Percentiles rank a stretch among this genome's conserved stretches.
Conservation (phyloP, 2,113 vertebrate species). For the Daphoenositta chrysoptera region DNA sequence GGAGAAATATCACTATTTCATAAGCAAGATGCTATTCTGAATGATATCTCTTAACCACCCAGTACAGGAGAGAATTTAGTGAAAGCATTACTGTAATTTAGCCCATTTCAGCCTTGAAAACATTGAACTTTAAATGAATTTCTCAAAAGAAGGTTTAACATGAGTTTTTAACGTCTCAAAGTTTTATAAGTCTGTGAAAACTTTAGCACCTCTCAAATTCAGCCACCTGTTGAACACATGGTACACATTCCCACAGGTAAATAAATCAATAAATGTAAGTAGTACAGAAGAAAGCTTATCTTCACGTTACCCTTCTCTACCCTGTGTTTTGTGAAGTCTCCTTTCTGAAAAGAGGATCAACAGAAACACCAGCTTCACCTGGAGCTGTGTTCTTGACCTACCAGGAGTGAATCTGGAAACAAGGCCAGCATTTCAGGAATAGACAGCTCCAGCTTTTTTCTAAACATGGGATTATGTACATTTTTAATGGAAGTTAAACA, state of each 20-base stretch:
- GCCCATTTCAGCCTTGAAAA: background rate
- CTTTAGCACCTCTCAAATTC: background rate
- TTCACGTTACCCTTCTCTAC: background rate
- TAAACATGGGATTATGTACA: accelerated
- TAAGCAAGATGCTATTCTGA: background rate
- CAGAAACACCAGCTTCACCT: background rate
- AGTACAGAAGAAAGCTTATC: background rate
- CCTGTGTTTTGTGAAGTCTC: background rate
- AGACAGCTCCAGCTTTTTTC: background rate
- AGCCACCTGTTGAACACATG: background rate
- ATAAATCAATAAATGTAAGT: background rate
- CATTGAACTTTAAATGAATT: accelerated
- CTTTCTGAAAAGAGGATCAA: background rate
- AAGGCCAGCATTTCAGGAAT: background rate
- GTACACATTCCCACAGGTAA: background rate
- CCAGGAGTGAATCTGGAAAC: background rate
- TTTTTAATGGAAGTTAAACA: background rate
- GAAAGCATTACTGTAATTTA: background rate
- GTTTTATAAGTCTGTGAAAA: background rate
- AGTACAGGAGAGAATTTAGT: background rate
- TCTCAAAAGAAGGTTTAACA: background rate
- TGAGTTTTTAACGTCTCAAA: background rate
- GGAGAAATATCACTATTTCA: background rate
- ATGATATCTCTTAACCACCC: background rate
- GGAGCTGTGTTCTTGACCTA: background rate